Evolutionary conservation across 1,140 invertebrate genomes (phyloP), one percentile per base, ranked within the genome.

Genomic region (Caenorhabditis latens): DNA sequence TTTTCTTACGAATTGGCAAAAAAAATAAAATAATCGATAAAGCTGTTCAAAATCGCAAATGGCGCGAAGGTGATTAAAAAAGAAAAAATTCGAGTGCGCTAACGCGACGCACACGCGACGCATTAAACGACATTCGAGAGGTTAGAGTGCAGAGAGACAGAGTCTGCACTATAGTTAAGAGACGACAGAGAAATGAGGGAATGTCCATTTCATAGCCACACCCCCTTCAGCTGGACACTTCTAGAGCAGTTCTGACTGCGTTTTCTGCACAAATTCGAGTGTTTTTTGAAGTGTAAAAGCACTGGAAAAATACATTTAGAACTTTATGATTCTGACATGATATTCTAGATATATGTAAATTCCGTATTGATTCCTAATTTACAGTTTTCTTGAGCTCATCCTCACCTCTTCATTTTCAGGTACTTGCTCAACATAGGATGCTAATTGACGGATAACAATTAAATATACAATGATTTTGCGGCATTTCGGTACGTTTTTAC

Each of bases 11-110:
- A 32, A 32, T 32, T 32, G 32, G 32, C 48, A 46, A 71, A 71
- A 46, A 71, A 71, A 16, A 13, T 43, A 16, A 5, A 9, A 46
- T 46, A 79, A 79, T 79, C 71, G 21, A 79, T 79, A 79, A 50
- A 79, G 11, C 13, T 9, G 24, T 79, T 79, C n/a, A 79, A 79
- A 32, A 79, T 79, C 21, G 46, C 21, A 53, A 79, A 79, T 79
- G 71, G 71, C 71, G 71, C 71, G 71, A 79, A 79, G 46, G n/a
- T 42, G 46, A 79, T 79, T 79, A 79, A 50, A 79, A 71, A 46
- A 42, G 46, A 75, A 75, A 46, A 79, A 24, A 21, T 79, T 24
- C 71, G 43, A 79, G 71, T n/a, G 46, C n/a, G 71, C 65, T 4
- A 2, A 53, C 71, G 71, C 71, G 16, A 24, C 71, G 71, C 46